Base-by-base conservation (phyloP, 2,888 invertebrate genomes). In the Lamellibrachia satsuma region DNA sequence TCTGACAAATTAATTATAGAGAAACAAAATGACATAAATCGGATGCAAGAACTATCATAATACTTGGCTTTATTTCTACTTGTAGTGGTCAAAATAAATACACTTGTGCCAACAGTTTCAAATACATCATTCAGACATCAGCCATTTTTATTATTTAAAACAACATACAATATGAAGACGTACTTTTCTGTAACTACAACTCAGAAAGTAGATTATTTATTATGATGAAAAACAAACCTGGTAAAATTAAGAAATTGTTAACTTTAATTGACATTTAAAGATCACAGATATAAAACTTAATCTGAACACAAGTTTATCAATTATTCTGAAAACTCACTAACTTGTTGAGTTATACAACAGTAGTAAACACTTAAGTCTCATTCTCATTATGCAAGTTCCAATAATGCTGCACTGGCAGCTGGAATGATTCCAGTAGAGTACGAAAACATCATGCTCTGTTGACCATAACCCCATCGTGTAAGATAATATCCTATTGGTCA, bases 11-110 rank as follows among this genome's bases (percentile, higher is more conserved):
- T 55, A 55, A 55, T 55, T 55, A 55, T 9, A 55, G 55, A 9
- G 9, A 39, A 39, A 55, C 7, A 55, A 55, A 55, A 55, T 55
- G 7, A 55, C 55, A 55, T 9, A 55, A 55, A 7, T 75, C 15
- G 22, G n/a, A 75, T 22, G n/a, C 15, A 22, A 75, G 22, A 75
- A 75, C 75, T 75, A 22, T 22, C 75, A 75, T 75, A 75, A 75
- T 75, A 75, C 75, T 75, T 75, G 75, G 75, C 75, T 75, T 75
- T 75, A 75, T 75, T 75, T 75, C 75, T 75, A 75, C 75, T 75
- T 75, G 75, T 39, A 39, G 39, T 75, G 75, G 75, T 75, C 75
- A 22, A 75, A 75, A 75, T 75, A 75, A 75, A 75, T 75, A 75
- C 15, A 75, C 22, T 11, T 75, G 22, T 22, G 22, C 15, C 75